Percentiles rank a stretch among this genome's conserved stretches.
Evolutionary conservation across 2,888 invertebrate genomes (phyloP).

Genomic region (Oegoconia quadripuncta): DNA sequence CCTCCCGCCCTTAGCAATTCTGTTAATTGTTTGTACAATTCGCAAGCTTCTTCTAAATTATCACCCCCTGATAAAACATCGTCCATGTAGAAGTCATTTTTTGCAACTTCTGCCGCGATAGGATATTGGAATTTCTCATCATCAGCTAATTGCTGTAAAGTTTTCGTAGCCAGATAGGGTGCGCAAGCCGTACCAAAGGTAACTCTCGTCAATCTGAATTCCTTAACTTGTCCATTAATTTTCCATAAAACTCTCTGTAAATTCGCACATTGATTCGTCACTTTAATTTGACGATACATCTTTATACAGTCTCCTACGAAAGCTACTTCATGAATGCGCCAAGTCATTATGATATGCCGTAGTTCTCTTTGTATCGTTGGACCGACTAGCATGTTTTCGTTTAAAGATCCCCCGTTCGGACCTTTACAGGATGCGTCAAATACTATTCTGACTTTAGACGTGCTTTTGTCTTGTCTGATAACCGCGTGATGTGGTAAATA

Average conservation of each 20-base stretch:
- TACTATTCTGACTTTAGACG: slow-evolving; percentile 22
- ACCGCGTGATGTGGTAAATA: slow-evolving; percentile 34
- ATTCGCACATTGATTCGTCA: slow-evolving; percentile 2
- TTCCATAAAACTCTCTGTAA: slow-evolving; percentile 15
- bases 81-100: too few species aligned
- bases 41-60: too few species aligned
- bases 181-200: slow-evolving; percentile 19
- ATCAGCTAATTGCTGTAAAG: too few species aligned
- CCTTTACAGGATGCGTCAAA: slow-evolving; percentile 19
- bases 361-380: slow-evolving; percentile 16
- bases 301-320: slow-evolving; percentile 20
- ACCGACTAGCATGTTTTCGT: too few species aligned
- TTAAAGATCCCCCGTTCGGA: slow-evolving; percentile 14
- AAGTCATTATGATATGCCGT: slow-evolving; percentile 21
- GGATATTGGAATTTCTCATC: too few species aligned
- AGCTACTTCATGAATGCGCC: slow-evolving; percentile 9
- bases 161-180: too few species aligned
- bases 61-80: too few species aligned
- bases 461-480: slow-evolving; percentile 17
- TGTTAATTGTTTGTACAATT: slow-evolving; percentile 23
- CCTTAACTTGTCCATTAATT: slow-evolving; percentile 9
- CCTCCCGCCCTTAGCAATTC: slow-evolving; percentile 19
- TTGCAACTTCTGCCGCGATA: too few species aligned
- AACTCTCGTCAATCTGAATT: slow-evolving; percentile 19
- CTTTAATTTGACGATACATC: slow-evolving; percentile 24